Evolutionary conservation across 2,113 vertebrate genomes (phyloP), one percentile per base, ranked within the genome.

Genomic region (Oriolus oriolus): DNA sequence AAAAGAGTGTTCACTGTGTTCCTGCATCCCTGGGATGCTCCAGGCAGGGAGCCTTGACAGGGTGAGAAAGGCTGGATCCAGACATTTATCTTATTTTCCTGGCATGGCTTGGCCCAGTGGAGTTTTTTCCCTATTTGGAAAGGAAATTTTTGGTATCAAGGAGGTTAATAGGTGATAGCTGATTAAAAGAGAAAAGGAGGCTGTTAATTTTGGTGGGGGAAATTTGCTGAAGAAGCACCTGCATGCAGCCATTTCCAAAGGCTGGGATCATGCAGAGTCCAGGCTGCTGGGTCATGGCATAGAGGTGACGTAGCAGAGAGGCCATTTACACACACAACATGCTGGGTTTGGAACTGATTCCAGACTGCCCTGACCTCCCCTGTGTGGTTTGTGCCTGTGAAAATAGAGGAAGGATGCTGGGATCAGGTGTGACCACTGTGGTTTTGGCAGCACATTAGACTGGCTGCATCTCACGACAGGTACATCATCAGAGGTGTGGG

Each of bases 191-290:
- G 41, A 27, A 41, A 81, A 79, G 12, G 26, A 68, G 23, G 16
- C 9, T 76, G 30, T 17, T 37, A 14, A 7, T 70, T 71, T 77
- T 27, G 49, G 22, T 9, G 26, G 13, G 19, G 12, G 27, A 15
- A 33, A 33, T 53, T 41, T 53, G 22, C 6, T 60, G 28, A 45
- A 65, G 53, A 33, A 75, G 23, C 28, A 47, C 13, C 39, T 39
- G 33, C 31, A 59, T 0, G 2, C 28, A 90, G 54, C 57, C 45
- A 5, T 18, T 45, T 41, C 74, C 8, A 3, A 26, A 9, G 27
- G 8, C 17, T 1, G 6, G 56, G 65, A 28, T 44, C 56, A 49
- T 0, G 10, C 1, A 0, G 42, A 17, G 9, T 50, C 52, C 2
- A 2, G 63, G 73, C 42, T 78, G 27, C 27, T 47, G 78, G 41